Evolutionary conservation across 2,797 vertebrate species (phyloP), one percentile per base, ranked within the genome.

Genomic region (Limnodromus scolopaceus): DNA sequence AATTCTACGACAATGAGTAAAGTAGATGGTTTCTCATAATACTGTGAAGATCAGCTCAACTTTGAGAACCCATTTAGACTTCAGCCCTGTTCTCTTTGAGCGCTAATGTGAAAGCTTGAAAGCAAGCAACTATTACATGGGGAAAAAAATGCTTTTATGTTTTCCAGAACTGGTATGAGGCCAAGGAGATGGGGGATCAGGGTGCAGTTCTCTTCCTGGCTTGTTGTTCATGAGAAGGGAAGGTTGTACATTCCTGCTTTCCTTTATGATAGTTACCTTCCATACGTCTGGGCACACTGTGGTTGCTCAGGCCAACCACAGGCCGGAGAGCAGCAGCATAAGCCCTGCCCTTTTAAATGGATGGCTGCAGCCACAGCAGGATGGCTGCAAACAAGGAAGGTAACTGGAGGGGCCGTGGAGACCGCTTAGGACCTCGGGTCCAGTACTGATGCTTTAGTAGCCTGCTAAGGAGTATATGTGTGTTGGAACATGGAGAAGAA

Each of bases 221-320:
- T 84, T 68, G 25, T 12, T 58, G 13, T 51, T 45, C 28, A 4
- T 7, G 16, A 46, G 66, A 45, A 60, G 11, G 10, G 9, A 46
- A 63, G 17, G 38, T 32, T 49, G 23, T 66, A 51, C 11, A 3
- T 85, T 34, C 39, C 51, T 86, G 22, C 28, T 49, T 13, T 80
- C 54, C 46, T 77, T 77, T 51, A 46, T 1, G 1, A 5, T 18
- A n/a, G 9, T 4, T 87, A 23, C 17, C 38, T 64, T 80, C 36
- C 6, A 2, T 23, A 3, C 11, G 4, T 45, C 7, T 61, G 55
- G 6, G 20, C 3, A 0, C 27, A 8, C 6, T 60, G 49, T 43
- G 25, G 8, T 36, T 92, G 54, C 71, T 72, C 19, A 71, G 27
- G 45, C 45, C 45, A 46, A 46, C 45, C 20, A 5, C 11, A 15